Conservation (phyloP, 2,888 invertebrate genomes). For the Carterocephalus palaemon region DNA sequence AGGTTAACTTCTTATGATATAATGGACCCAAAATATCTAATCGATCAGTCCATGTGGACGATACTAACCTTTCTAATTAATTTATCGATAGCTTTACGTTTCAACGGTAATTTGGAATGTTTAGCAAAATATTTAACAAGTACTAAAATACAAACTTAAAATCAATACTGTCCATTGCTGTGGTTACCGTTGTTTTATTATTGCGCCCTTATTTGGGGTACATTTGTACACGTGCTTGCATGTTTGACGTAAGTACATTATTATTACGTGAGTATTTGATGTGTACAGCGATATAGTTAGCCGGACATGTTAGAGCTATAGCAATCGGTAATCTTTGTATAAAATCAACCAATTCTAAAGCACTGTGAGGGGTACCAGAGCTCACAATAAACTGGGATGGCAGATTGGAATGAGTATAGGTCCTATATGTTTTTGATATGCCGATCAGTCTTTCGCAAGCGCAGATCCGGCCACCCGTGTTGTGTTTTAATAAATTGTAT, state of each 20-base stretch:
- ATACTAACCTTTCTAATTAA: no score
- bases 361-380: constrained; percentile 41
- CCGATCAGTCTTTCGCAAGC: constrained; percentile 48
- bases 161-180: constrained; percentile 28
- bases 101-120: no score
- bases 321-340: constrained; percentile 40
- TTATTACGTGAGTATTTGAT: constrained; percentile 41
- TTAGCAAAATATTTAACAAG: no score
- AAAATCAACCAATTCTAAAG: constrained; percentile 31
- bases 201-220: constrained; percentile 51
- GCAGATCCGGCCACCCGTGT: constrained; percentile 62
- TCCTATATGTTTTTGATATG: constrained; percentile 26
- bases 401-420: constrained; percentile 31
- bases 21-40: no score
- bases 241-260: constrained; percentile 54
- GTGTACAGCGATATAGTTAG: constrained; percentile 48
- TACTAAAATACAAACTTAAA: no score
- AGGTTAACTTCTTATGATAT: no score
- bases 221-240: constrained; percentile 51
- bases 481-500: constrained; percentile 33
- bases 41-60: no score
- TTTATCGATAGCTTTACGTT: no score
- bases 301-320: constrained; percentile 47
- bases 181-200: constrained; percentile 45
- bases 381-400: constrained; percentile 42